These are phyloP conservation scores for Drosophila cardini DNA, from an alignment of 1,140 invertebrate species.

Conservation along the genomic window DNA sequence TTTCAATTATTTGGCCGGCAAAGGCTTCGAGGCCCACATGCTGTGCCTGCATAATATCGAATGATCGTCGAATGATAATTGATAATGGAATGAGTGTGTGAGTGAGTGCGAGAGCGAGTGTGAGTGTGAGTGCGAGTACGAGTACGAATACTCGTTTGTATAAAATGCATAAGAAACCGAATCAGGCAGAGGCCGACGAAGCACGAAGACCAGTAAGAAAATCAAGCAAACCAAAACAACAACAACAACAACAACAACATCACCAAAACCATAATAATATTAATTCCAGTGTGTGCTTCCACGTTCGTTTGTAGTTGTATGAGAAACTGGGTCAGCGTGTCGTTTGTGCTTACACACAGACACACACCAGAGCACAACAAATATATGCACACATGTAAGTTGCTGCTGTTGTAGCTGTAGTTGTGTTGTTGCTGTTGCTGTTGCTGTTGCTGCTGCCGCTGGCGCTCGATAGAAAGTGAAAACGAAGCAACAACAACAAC, in stretches of 20 bases:
- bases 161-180: slow-evolving; percentile 71
- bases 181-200: slow-evolving; percentile 50
- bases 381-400: slow-evolving; percentile 81
- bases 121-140: slow-evolving; percentile 1
- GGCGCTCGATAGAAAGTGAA: slow-evolving; percentile 80
- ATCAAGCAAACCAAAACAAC: slow-evolving; percentile 72
- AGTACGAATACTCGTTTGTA: slow-evolving; percentile 22
- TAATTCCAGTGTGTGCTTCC: slow-evolving; percentile 82
- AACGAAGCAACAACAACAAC: slow-evolving; percentile 71
- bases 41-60: slow-evolving; percentile 67
- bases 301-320: slow-evolving; percentile 69
- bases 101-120: slow-evolving; percentile 12
- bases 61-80: slow-evolving; percentile 58
- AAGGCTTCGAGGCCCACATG: slow-evolving; percentile 53
- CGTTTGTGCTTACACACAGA: slow-evolving; percentile 64
- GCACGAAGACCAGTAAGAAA: slow-evolving; percentile 75
- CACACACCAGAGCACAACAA: slow-evolving; percentile 39
- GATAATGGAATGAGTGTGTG: slow-evolving; percentile 69
- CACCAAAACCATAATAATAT: slow-evolving; percentile 78
- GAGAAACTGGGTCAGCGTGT: slow-evolving; percentile 83
- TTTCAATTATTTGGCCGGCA: slow-evolving; percentile 70
- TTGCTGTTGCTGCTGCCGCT: slow-evolving; percentile 45
- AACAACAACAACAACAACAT: slow-evolving; percentile 45
- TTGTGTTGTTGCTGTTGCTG: slow-evolving; percentile 48
- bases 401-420: slow-evolving; percentile 60